These are phyloP conservation scores for Dryoscopus gambensis DNA, from an alignment of 2,113 vertebrate genomes.

Conservation along the genomic window DNA sequence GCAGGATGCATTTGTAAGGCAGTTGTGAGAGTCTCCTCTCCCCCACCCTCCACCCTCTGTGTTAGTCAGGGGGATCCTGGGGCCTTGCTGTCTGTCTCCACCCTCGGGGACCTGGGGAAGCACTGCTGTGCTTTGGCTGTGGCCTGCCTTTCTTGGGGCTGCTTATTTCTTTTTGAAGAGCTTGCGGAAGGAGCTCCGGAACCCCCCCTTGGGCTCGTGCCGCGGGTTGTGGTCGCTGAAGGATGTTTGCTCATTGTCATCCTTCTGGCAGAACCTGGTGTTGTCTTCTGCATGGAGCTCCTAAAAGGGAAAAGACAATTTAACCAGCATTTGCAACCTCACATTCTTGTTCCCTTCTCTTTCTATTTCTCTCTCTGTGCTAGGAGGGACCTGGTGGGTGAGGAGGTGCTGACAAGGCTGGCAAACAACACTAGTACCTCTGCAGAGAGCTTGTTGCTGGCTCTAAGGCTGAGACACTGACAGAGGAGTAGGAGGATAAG, in stretches of 20 bases:
- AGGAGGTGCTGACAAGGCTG: conserved; percentile 3
- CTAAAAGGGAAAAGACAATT: conserved; percentile 75
- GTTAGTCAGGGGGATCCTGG: background rate
- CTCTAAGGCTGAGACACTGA: background rate
- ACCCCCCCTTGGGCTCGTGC: conserved; percentile 92
- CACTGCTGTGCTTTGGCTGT: conserved; percentile 39
- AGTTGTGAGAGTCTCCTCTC: conserved; percentile 28
- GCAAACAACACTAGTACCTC: background rate
- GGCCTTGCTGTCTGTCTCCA: conserved; percentile 45
- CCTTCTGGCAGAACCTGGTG: conserved; percentile 81
- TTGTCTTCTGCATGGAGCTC: conserved; percentile 81
- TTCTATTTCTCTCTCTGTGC: background rate
- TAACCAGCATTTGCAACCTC: conserved; percentile 49
- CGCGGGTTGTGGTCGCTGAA: conserved; percentile 91
- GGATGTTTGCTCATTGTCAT: conserved; percentile 84
- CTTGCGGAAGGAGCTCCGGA: conserved; percentile 96
- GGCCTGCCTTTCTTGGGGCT: conserved; percentile 59
- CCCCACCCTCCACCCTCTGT: conserved; percentile 18
- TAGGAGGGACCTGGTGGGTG: background rate
- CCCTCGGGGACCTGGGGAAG: conserved; percentile 21
- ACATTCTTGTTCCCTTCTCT: conserved; percentile 10
- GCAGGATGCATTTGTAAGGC: background rate
- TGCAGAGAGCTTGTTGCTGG: background rate
- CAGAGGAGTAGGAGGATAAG: background rate
- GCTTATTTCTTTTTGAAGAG: conserved; percentile 98